phyloP scores from a whole-genome alignment of 2,888 invertebrate genomes.

The Aporophyla lueneburgensis region DNA sequence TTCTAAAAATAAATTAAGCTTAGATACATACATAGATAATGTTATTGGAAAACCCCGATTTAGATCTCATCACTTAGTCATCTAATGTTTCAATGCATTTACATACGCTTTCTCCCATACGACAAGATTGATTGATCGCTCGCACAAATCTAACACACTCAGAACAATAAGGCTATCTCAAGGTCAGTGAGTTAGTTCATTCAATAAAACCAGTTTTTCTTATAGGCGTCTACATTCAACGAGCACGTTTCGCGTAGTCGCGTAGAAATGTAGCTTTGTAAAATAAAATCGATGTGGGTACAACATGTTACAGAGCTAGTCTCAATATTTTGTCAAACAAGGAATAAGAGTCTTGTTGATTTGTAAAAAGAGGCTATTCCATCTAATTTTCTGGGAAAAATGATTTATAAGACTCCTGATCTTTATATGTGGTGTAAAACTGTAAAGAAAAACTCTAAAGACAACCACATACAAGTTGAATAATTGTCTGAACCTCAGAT shows the following conservation, averaged over 20 bases:
- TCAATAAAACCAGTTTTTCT: constrained; percentile 55
- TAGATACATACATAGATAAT: constrained; percentile 18
- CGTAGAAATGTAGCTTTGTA: constrained; percentile 8
- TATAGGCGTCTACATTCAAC: constrained; percentile 24
- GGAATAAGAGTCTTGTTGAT: too few relatives aligned
- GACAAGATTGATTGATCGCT: constrained; percentile 47
- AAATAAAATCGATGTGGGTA: constrained; percentile 16
- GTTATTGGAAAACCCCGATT: constrained; percentile 18
- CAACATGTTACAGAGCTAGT: neutral
- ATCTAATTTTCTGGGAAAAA: neutral
- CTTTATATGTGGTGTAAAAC: neutral
- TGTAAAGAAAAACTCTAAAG: neutral
- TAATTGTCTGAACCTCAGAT: neutral
- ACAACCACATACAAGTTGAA: neutral
- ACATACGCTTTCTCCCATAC: constrained; percentile 45
- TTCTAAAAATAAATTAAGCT: constrained; percentile 79
- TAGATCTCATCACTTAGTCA: constrained; percentile 31
- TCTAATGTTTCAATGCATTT: constrained; percentile 44
- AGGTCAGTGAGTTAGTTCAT: constrained; percentile 50
- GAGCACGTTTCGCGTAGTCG: constrained; percentile 24
- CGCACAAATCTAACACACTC: constrained; percentile 40
- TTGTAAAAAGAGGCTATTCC: neutral
- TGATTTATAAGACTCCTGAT: too few relatives aligned
- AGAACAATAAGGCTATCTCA: constrained; percentile 56
- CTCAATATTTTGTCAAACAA: neutral